These are phyloP conservation scores for Cathartes aura DNA, from an alignment of 2,113 vertebrate genomes.

Conservation along the genomic window DNA sequence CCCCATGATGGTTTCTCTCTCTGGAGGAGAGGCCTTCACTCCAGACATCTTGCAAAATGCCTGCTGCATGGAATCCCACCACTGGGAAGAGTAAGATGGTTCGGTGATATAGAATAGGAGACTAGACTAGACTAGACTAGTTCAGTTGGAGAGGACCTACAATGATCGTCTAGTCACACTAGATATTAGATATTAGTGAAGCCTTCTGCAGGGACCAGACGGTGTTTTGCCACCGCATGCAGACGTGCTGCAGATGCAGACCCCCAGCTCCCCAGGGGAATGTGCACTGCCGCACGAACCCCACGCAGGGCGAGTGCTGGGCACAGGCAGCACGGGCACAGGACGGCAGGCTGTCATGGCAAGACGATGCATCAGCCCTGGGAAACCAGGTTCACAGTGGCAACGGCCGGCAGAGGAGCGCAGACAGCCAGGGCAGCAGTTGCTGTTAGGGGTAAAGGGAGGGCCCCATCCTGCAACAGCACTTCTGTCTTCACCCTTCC, in stretches of 20 bases:
- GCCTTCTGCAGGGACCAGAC: background rate
- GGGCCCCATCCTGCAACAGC: slow-evolving; percentile 5
- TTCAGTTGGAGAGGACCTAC: background rate
- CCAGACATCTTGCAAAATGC: background rate
- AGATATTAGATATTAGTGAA: background rate
- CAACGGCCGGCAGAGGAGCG: accelerated
- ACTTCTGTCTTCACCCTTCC: slow-evolving; percentile 28
- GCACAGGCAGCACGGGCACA: background rate
- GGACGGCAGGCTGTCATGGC: background rate
- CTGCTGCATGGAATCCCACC: background rate
- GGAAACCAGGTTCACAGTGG: background rate
- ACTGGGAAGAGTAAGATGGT: background rate
- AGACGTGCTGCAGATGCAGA: background rate
- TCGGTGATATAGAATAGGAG: background rate
- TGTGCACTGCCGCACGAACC: accelerated
- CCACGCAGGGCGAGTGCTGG: background rate
- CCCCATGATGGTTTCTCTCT: background rate
- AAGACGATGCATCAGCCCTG: background rate
- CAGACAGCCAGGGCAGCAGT: background rate
- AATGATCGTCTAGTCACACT: background rate
- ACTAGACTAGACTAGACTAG: no score
- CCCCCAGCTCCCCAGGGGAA: background rate
- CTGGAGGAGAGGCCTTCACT: background rate
- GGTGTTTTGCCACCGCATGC: background rate
- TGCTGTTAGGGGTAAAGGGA: background rate